Conservation (phyloP, 2,888 invertebrate species). For the Ophion obscuratus region DNA sequence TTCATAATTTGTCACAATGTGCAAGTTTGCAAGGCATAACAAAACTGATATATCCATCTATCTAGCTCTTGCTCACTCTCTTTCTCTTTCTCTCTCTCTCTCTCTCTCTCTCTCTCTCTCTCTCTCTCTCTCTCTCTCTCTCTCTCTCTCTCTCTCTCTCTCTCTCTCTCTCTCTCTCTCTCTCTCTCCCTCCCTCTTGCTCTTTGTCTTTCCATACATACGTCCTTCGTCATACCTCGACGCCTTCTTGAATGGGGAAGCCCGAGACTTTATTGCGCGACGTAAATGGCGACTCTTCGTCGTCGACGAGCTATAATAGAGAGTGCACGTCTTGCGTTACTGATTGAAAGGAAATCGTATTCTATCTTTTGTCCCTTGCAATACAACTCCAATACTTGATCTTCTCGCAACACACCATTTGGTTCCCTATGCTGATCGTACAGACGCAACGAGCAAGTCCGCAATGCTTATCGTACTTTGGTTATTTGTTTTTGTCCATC, state of each 20-base stretch:
- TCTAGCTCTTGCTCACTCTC: too few species aligned
- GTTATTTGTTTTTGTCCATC: background rate
- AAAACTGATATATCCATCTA: too few species aligned
- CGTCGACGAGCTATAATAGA: conserved; percentile 26
- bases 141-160: too few species aligned
- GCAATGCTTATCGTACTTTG: background rate
- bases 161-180: conserved; percentile 17
- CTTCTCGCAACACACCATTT: conserved; percentile 16
- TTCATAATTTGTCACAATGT: too few species aligned
- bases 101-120: conserved; percentile 8
- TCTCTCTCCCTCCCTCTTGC: conserved; percentile 44
- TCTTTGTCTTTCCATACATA: conserved; percentile 53
- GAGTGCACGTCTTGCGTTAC: conserved; percentile 56
- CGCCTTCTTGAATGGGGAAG: conserved; percentile 65
- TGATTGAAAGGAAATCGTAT: conserved; percentile 78
- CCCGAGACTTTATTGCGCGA: conserved; percentile 73
- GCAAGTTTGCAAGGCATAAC: too few species aligned
- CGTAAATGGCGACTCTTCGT: conserved; percentile 70
- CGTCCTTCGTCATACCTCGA: conserved; percentile 59
- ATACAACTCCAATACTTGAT: conserved; percentile 6
- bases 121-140: conserved; percentile 29
- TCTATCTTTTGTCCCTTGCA: conserved; percentile 19
- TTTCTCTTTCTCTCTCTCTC: too few species aligned
- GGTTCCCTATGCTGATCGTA: background rate
- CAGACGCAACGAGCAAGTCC: background rate